Evolutionary conservation across 2,888 invertebrate genomes (phyloP).

Genomic region (Eucriotettix oculatus): DNA sequence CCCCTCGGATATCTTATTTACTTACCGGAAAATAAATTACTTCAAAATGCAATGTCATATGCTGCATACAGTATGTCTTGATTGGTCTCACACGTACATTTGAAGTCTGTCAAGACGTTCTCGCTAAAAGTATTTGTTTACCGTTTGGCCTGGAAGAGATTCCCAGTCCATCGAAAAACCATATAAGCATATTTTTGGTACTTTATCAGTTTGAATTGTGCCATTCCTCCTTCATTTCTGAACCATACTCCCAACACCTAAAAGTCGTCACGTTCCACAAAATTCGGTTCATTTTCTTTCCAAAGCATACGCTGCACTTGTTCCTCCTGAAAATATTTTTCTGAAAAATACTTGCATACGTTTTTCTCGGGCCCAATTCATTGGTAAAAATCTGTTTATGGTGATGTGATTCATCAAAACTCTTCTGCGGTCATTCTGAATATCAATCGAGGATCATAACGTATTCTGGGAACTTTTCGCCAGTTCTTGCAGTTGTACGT

Average conservation of each 20-base stretch:
- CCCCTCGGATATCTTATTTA: too few species aligned
- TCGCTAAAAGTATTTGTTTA: background rate
- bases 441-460: slow-evolving; percentile 11
- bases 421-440: background rate
- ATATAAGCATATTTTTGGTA: background rate
- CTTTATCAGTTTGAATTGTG: background rate
- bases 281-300: background rate
- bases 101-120: background rate
- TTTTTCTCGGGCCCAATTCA: background rate
- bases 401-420: slow-evolving; percentile 1
- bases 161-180: background rate
- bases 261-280: background rate
- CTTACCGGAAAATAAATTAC: too few species aligned
- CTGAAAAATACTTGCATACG: background rate
- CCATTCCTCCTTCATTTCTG: background rate
- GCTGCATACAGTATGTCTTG: background rate
- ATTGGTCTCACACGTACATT: background rate
- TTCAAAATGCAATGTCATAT: background rate
- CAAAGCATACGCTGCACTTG: background rate
- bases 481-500: background rate
- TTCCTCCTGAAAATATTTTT: background rate
- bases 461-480: slow-evolving; percentile 11
- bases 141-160: background rate
- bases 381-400: background rate
- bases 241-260: background rate